Evolutionary conservation across 2,888 invertebrate species (phyloP), one percentile per base, ranked within the genome.

Genomic region (Apamea epomidion): DNA sequence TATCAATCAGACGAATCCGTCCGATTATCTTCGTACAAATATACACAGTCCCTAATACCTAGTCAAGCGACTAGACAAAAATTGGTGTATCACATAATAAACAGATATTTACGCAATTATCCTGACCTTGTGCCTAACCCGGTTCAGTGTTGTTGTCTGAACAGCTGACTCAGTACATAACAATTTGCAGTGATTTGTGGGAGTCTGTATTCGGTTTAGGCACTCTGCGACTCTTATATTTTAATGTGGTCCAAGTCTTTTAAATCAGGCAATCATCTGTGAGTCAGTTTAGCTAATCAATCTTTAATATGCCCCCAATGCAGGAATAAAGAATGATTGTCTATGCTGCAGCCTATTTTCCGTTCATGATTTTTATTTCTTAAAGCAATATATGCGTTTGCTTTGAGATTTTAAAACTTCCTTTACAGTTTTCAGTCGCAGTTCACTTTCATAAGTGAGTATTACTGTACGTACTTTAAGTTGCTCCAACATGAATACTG

Each of bases 51-150:
- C 74, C 25, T 71, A 76, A 84, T 62, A 87, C 37, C 76, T 78
- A 80, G 58, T 81, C 76, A 73, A 67, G 45, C 70, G 88, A 81
- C 88, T 82, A 90, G 90, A 88, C 88, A 81, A 73, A 90, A 90
- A 90, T 88, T 90, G 78, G 72, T 72, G 75, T 81, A 80, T 85
- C 67, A 87, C 76, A 82, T 82, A 86, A 86, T 78, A 85, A 81
- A 76, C 78, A 80, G 67, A 84, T 83, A 86, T 88, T 88, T 86
- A 78, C 78, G 76, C 82, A 83, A 87, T 87, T 85, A 86, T 70
- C 71, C 45, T 83, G 81, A 88, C 88, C 90, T 90, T 88, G 90
- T 76, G 60, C 45, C 70, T 76, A 80, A 62, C 84, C 82, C 69
- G 70, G 81, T 87, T 78, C 74, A 74, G 48, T 76, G 71, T 80